Evolutionary conservation across 1,140 invertebrate species (phyloP), one percentile per base, ranked within the genome.

Genomic region (Uloborus diversus): DNA sequence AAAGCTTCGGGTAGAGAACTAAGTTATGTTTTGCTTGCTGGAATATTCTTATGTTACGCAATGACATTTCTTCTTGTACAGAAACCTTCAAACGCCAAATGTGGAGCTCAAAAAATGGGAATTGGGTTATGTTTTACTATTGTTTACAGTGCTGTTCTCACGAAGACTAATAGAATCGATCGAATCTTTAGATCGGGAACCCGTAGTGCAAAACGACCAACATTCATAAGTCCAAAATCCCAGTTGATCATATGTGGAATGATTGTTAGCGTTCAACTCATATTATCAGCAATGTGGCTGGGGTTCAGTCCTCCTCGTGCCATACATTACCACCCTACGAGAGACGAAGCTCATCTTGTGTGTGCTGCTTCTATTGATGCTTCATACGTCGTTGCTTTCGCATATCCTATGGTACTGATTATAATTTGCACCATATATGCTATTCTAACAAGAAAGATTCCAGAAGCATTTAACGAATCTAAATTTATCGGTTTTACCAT

Each of bases 401-500:
- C 92, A 81, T 97, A 96, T 89, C 95, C 95, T 2, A 93, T 96
- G 81, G 88, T 95, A 30, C 89, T 97, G 37, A 95, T 96, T 81
- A 87, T 95, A 11, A 89, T 96, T 3, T 96, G 94, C 86, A 96
- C 94, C 0, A 90, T 95, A 23, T 96, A 96, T 85, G 95, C 95
- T 3, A 92, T 96, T 1, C 89, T 96, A 11, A 96, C 94, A 2
- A 90, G 95, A 75, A 96, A 96, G 88, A 97, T 97, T 81, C 96
- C 96, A 0, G 96, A 96, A 87, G 94, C 94, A 27, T 98, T 97
- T 87, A 97, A 97, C 86, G 95, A 97, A 87, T 96, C 94, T 81
- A 96, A 97, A 82, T 89, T 88, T 87, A 97, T 97, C 84, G 96
- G 96, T 79, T 97, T 97, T 87, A 95, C 95, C 17, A 97, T 97